Percentiles rank a stretch among this genome's conserved stretches.
phyloP scores from a whole-genome alignment of 2,113 vertebrate genomes.

The Scomber colias region DNA sequence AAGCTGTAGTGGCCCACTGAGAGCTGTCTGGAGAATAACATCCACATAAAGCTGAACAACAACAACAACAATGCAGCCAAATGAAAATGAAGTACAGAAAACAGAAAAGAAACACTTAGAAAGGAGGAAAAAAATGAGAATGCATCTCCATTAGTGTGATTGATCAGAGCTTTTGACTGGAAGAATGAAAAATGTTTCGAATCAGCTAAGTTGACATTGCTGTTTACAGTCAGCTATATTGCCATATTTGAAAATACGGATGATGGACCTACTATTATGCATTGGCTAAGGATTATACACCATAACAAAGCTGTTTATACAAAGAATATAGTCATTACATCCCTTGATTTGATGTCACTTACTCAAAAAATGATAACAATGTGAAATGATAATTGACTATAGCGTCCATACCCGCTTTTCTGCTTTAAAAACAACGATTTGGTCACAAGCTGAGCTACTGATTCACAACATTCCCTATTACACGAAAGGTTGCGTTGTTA shows the following conservation, averaged over 20 bases:
- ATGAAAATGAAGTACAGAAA: background rate
- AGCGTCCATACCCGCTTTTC: background rate
- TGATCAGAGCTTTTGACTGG: background rate
- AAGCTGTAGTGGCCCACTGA: constrained; percentile 1
- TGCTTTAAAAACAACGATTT: constrained; percentile 3
- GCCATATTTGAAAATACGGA: background rate
- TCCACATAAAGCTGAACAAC: background rate
- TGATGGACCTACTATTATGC: background rate
- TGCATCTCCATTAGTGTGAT: background rate
- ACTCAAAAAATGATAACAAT: background rate
- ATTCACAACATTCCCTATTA: constrained; percentile 44
- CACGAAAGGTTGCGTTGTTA: constrained; percentile 36
- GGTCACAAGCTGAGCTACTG: background rate
- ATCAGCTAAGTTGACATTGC: too few species aligned
- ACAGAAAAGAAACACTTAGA: background rate
- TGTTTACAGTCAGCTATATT: background rate
- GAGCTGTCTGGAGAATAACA: constrained; percentile 4
- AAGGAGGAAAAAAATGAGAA: background rate
- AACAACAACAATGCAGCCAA: background rate
- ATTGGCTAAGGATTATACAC: background rate
- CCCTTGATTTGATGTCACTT: background rate
- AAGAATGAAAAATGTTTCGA: background rate
- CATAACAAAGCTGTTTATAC: background rate
- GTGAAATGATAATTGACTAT: background rate
- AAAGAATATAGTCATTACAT: background rate